Base-by-base conservation (phyloP, 2,888 invertebrate species). In the Perizoma affinitatum region DNA sequence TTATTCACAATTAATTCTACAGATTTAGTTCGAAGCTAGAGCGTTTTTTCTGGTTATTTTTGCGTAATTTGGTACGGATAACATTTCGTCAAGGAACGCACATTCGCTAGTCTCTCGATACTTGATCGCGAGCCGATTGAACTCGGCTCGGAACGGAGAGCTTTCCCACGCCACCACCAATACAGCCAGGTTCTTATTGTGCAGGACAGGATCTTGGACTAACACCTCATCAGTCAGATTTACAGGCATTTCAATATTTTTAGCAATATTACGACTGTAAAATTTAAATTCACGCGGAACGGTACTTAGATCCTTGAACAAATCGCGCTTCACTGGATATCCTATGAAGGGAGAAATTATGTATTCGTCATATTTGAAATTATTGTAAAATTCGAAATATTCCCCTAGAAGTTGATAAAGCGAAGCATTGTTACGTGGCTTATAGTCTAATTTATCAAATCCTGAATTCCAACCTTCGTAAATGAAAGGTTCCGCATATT, bases 371-470 rank as follows among this genome's bases (percentile, higher is more conserved):
- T 36, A 63, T 34, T 59, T 53, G 10, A 64, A 58, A 49, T 67
- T 59, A 50, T 63, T 53, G 67, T 67, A 70, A 67, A 72, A 76
- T 65, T 53, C 56, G 66, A 76, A 76, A 64, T 69, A 70, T 6
- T 68, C 73, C 42, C 65, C 64, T 44, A 68, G 63, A 65, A 63
- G 47, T 34, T 57, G 41, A 36, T 57, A 54, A 6, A 64, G 51
- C n/a, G 64, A 22, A 1, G 11, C 48, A 7, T 60, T 54, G 35
- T 54, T 48, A 4, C 44, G n/a, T 6, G 54, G 22, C 1, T 43
- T 10, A 46, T 63, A 59, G 10, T 50, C 10, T 4, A 60, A 45
- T 46, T 61, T 54, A 41, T 59, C 7, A 36, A 61, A 66, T 5
- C 48, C 61, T 8, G 43, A 8, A 22, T 63, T 51, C 66, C 66